Conservation (phyloP, 1,140 invertebrate genomes). For the Bombus difficillimus region DNA sequence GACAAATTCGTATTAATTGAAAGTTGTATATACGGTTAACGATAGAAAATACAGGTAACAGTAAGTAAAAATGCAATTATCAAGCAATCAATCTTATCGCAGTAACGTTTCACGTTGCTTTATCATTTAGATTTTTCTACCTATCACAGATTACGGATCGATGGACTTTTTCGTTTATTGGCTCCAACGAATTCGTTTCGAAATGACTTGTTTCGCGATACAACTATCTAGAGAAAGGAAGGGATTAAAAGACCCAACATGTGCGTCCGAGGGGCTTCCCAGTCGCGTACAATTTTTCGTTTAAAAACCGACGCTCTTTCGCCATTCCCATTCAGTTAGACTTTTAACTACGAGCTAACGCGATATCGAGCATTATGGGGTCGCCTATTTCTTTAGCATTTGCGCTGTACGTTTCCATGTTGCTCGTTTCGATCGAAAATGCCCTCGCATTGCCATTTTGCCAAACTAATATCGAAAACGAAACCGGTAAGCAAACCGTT, state of each 20-base stretch:
- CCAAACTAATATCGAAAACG: neutral
- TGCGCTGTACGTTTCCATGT: neutral
- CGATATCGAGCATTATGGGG: constrained; percentile 28
- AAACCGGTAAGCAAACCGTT: neutral
- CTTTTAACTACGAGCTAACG: constrained; percentile 40
- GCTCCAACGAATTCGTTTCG: neutral
- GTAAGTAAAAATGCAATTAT: constrained; percentile 7
- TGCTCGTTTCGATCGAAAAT: neutral
- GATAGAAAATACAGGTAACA: neutral
- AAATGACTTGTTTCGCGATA: neutral
- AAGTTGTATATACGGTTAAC: rapidly evolving
- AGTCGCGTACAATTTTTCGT: constrained; percentile 59
- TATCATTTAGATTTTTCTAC: neutral
- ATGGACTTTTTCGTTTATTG: neutral
- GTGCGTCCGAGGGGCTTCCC: constrained; percentile 61
- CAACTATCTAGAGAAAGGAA: constrained; percentile 30
- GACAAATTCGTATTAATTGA: neutral
- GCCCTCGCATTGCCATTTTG: neutral
- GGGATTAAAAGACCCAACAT: constrained; percentile 55
- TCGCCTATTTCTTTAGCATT: neutral
- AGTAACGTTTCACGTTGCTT: neutral
- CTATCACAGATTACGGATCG: neutral
- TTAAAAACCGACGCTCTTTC: constrained; percentile 62
- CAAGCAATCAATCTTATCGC: constrained; percentile 23
- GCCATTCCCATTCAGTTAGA: constrained; percentile 56